Evolutionary conservation across 2,113 vertebrate species (phyloP).

Genomic region (Epinephelus moara): DNA sequence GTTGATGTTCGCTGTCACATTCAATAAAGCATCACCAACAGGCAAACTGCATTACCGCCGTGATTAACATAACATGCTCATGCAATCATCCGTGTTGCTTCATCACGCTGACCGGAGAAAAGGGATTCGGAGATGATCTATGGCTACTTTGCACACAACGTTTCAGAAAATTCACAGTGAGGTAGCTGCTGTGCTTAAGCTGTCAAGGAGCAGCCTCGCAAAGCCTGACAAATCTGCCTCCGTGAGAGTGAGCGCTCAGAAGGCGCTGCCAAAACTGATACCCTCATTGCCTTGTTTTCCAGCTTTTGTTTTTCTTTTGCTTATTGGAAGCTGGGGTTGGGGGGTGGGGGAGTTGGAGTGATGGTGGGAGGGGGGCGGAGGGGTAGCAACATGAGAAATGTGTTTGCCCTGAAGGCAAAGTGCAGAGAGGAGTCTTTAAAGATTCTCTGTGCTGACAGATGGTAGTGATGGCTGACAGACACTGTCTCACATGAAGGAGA

Average conservation of each 20-base stretch:
- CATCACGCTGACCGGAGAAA: constrained; percentile 49
- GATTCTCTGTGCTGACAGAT: constrained; percentile 75
- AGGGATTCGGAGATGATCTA: constrained; percentile 37
- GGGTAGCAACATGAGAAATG: constrained; percentile 69
- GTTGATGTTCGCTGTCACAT: constrained; percentile 62
- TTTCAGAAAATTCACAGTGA: constrained; percentile 55
- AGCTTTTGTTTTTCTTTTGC: constrained; percentile 73
- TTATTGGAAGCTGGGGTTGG: constrained; percentile 60
- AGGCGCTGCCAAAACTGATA: constrained; percentile 71
- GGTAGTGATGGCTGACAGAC: constrained; percentile 76
- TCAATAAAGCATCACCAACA: constrained; percentile 51
- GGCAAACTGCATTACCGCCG: constrained; percentile 56
- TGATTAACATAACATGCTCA: constrained; percentile 63
- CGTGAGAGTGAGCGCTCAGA: constrained; percentile 56
- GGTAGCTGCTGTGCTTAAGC: constrained; percentile 67
- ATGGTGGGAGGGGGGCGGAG: constrained; percentile 16
- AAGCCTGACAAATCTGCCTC: constrained; percentile 79
- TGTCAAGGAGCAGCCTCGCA: constrained; percentile 69
- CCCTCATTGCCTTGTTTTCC: constrained; percentile 69
- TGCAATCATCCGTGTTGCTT: constrained; percentile 52
- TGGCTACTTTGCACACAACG: constrained; percentile 48
- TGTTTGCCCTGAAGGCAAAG: constrained; percentile 77
- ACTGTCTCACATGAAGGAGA: constrained; percentile 66
- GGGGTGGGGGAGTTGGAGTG: neutral
- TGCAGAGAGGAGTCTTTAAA: constrained; percentile 76